Evolutionary conservation across 2,113 vertebrate genomes (phyloP), one percentile per base, ranked within the genome.

Genomic region (Gadus macrocephalus): DNA sequence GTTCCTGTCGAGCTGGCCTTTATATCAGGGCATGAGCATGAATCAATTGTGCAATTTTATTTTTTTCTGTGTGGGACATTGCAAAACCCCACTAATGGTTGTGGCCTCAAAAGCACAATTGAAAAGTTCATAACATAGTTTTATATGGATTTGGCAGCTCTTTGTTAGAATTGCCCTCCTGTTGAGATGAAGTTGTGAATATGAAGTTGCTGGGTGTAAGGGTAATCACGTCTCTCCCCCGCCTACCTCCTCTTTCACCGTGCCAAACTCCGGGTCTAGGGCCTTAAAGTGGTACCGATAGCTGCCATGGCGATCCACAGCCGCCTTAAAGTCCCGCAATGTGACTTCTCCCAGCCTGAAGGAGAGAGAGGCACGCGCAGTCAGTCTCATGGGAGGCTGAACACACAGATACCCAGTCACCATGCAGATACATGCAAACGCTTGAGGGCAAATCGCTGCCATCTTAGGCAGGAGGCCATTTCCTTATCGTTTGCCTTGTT

Each of bases 241-340:
- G 2, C 83, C 79, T 90, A 96, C 97, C 94, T 99, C 97, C 71
- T 98, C 96, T 82, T 99, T 98, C 64, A 99, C 96, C 19, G 97
- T 99, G 87, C 97, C 97, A 83, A 99, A 99, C 89, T 99, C 97
- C 0, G 97, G 97, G 85, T 99, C 96, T 84, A 98, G 89, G 27
- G 97, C 95, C 90, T 99, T 99, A 86, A 99, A 99, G 88, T 98
- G 97, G 87, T 99, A 99, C 77, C 97, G 91, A 81, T 96, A 96
- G 84, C 83, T 93, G 75, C 94, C 95, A 68, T 98, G 95, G 64
- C 96, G 91, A 76, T 96, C 96, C 63, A 98, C 94, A 63, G 96
- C 96, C 12, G 82, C 89, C 89, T 98, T 98, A 83, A 99, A 98
- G 85, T 99, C 97, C 84, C 91, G 93, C 77, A 98, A 89, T 1